These are phyloP conservation scores for Pilophorus perplexus DNA, from an alignment of 2,888 invertebrate species.

Conservation along the genomic window DNA sequence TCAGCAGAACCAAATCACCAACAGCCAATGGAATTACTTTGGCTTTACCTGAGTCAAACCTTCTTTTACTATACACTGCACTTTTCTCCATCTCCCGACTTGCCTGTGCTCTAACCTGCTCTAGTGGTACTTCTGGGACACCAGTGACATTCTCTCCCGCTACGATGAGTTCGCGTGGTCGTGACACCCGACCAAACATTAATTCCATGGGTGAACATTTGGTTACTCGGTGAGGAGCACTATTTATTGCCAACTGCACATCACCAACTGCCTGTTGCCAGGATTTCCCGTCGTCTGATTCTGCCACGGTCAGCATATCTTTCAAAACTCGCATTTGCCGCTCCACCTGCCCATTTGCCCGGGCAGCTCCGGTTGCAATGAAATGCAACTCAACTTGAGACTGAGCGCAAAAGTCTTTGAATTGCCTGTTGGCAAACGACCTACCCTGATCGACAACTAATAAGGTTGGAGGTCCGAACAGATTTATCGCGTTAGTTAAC, in stretches of 20 bases:
- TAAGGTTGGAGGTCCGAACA: constrained; percentile 15
- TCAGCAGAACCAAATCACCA: constrained; percentile 15
- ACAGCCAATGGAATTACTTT: background rate
- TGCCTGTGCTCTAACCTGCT: background rate
- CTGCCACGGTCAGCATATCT: constrained; percentile 26
- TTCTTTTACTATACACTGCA: constrained; percentile 1
- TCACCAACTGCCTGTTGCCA: constrained; percentile 47
- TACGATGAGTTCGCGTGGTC: constrained; percentile 5
- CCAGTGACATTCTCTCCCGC: constrained; percentile 11
- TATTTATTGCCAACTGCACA: constrained; percentile 20
- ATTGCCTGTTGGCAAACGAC: constrained; percentile 3
- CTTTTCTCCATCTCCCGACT: constrained; percentile 5
- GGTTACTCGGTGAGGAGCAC: constrained; percentile 26
- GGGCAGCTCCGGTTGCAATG: constrained; percentile 46
- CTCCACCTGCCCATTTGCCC: constrained; percentile 25
- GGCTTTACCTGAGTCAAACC: constrained; percentile 13
- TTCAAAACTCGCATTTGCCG: constrained; percentile 5
- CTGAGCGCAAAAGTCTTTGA: constrained; percentile 5
- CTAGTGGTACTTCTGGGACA: background rate
- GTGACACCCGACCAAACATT: constrained; percentile 17
- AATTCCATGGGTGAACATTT: constrained; percentile 27
- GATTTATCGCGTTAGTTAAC: background rate
- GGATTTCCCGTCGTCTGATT: constrained; percentile 1
- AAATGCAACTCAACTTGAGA: constrained; percentile 45
- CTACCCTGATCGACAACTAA: constrained; percentile 11